Base-by-base conservation (phyloP, 2,113 vertebrate species). In the Notechis scutatus region DNA sequence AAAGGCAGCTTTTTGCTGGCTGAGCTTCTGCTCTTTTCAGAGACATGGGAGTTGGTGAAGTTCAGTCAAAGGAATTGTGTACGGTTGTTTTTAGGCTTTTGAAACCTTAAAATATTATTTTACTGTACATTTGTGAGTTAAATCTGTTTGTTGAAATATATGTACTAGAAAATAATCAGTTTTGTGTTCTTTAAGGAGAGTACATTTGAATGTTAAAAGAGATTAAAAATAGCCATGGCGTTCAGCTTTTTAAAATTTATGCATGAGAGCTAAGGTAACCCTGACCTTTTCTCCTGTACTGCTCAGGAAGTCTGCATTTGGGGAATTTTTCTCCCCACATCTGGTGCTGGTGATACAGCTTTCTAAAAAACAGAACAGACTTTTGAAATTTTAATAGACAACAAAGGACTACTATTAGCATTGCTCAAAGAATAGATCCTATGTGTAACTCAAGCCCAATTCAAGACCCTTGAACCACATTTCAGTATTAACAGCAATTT, bases 1-100 rank as follows among this genome's bases (percentile, higher is more conserved):
- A 96, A 95, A 95, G 95, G 93, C 94, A 0, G 89, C 34, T 89
- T 42, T 42, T 42, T 59, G 95, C 95, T 95, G 95, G 94, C 93
- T 45, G 10, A 55, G 61, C n/a, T 69, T 90, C 95, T 61, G 69
- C 81, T 47, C 92, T 0, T 90, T 45, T 92, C 4, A 23, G 90
- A 7, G 56, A 74, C n/a, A 93, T 94, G 61, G 50, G 34, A 20
- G 69, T 26, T 1, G 20, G 8, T 90, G 4, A 34, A 12, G 91
- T 91, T n/a, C 1, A 15, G 93, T n/a, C 8, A 92, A 87, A 59
- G n/a, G 0, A 85, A 12, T 61, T 0, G 0, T 56, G 91, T 6
- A 42, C n/a, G 91, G 45, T 86, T 61, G 45, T 21, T 55, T 91
- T 91, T 61, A 69, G 61, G 45, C 14, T 89, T 88, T 45, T 85